Conservation (phyloP, 2,113 vertebrate genomes). For the Clupea harengus region DNA sequence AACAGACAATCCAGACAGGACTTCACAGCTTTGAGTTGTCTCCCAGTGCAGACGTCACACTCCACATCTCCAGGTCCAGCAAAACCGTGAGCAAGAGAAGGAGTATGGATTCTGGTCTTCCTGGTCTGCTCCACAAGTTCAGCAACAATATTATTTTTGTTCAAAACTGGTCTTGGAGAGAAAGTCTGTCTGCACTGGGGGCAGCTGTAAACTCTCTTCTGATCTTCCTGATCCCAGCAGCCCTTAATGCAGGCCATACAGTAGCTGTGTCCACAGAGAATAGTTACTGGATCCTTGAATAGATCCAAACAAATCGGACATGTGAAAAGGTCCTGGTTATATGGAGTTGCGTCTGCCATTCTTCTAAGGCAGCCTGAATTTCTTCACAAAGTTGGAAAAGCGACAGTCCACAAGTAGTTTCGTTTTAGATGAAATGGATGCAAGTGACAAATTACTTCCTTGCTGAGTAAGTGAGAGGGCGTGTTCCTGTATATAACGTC, state of each 20-base stretch:
- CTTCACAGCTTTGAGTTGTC: no score
- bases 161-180: not conserved
- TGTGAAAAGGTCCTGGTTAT: not conserved
- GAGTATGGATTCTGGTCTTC: not conserved
- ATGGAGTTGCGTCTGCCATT: not conserved
- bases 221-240: not conserved
- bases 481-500: no score
- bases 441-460: no score
- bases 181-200: slow-evolving; percentile 18
- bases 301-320: not conserved
- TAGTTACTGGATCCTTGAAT: not conserved
- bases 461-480: no score
- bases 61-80: no score
- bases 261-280: not conserved
- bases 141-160: not conserved
- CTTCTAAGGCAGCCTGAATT: not conserved
- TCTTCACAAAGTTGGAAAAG: no score
- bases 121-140: not conserved
- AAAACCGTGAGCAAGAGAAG: no score
- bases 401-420: no score
- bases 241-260: not conserved
- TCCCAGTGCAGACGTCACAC: no score
- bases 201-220: not conserved
- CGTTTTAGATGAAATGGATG: no score
- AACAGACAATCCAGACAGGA: no score